Evolutionary conservation across 2,113 vertebrate species (phyloP).

Genomic region (Hemichromis elongatus): DNA sequence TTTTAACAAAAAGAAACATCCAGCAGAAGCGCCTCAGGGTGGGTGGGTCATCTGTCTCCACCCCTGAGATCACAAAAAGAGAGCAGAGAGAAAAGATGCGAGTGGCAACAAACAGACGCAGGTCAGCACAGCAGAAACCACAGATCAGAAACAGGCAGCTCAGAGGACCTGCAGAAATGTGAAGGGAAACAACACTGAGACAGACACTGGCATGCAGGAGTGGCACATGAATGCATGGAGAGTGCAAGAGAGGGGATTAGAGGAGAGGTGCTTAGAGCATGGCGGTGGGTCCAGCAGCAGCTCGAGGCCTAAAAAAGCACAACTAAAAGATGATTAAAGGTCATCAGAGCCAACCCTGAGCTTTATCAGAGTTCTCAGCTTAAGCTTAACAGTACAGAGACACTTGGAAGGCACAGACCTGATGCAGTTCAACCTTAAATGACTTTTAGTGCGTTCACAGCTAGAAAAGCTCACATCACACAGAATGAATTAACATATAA

Average conservation of each 20-base stretch:
- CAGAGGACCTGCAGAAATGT: neutral
- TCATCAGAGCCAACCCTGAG: neutral
- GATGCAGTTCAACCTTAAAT: neutral
- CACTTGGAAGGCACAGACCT: neutral
- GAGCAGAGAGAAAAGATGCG: neutral
- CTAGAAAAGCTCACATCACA: neutral
- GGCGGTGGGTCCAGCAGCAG: neutral
- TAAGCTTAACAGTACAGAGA: neutral
- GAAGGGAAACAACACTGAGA: neutral
- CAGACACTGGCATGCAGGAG: neutral
- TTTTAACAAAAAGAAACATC: neutral
- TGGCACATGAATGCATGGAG: neutral
- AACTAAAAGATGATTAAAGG: neutral
- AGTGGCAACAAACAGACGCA: neutral
- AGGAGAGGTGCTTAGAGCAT: neutral
- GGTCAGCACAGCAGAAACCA: neutral
- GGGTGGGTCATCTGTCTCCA: neutral
- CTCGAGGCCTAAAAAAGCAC: neutral
- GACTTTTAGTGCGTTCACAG: neutral
- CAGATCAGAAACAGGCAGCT: neutral
- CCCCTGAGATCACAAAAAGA: neutral
- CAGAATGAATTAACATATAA: neutral
- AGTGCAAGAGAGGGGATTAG: neutral
- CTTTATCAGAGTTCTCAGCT: neutral
- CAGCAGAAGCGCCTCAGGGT: neutral